Percentiles rank a stretch among this genome's conserved stretches.
These are phyloP conservation scores for Kradibia gibbosae DNA, from an alignment of 1,140 invertebrate species.

Conservation along the genomic window DNA sequence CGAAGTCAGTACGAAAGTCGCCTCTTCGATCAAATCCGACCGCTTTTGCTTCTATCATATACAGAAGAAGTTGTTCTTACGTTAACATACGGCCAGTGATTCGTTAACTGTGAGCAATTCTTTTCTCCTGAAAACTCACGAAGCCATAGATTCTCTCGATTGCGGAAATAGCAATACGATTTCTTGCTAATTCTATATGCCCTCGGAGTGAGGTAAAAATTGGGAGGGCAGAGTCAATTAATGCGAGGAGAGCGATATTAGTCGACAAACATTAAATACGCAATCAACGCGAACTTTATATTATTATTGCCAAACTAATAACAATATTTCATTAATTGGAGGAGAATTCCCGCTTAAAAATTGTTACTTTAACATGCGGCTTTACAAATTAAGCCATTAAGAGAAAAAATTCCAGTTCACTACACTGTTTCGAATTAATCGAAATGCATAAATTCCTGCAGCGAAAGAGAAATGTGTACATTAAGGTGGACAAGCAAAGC, in stretches of 20 bases:
- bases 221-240: not conserved
- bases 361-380: not conserved
- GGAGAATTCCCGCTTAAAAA: not conserved
- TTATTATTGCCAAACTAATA: too few species aligned
- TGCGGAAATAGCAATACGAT: too few species aligned
- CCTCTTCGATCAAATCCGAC: not conserved
- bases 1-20: too few species aligned
- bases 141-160: constrained; percentile 21
- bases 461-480: constrained; percentile 5
- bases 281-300: too few species aligned
- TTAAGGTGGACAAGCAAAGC: constrained; percentile 5
- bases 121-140: not conserved
- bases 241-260: not conserved
- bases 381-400: constrained; percentile 31
- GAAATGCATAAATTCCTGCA: constrained; percentile 26
- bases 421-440: constrained; percentile 17
- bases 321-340: not conserved
- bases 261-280: too few species aligned
- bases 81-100: not conserved
- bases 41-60: not conserved
- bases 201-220: too few species aligned
- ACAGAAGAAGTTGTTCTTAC: constrained; percentile 6
- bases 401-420: constrained; percentile 8
- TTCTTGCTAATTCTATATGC: too few species aligned
- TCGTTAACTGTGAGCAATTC: constrained; percentile 40